phyloP scores from a whole-genome alignment of 2,797 vertebrate species.

The Eulemur albifrons region DNA sequence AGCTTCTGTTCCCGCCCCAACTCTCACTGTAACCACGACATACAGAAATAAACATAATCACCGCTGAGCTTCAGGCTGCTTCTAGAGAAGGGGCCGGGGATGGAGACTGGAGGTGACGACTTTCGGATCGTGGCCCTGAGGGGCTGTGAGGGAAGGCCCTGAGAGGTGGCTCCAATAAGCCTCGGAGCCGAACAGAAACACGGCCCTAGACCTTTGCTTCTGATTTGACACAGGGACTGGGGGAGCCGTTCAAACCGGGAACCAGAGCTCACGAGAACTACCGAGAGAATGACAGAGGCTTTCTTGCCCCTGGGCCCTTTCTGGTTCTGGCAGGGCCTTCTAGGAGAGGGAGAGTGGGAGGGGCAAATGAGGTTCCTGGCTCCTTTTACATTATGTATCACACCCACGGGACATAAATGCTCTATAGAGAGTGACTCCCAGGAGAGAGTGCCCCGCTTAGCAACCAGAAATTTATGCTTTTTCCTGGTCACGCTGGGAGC shows the following conservation, averaged over 20 bases:
- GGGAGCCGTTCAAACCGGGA: neutral
- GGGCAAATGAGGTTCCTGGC: neutral
- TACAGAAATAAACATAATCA: neutral
- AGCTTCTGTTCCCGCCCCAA: rapidly evolving
- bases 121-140: neutral
- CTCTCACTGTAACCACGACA: neutral
- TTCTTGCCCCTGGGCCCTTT: neutral
- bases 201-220: neutral
- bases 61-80: neutral
- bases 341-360: neutral
- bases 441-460: neutral
- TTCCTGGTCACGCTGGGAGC: neutral
- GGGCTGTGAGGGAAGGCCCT: neutral
- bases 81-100: neutral
- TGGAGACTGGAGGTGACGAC: neutral
- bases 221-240: neutral
- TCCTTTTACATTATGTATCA: neutral
- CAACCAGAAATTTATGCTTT: neutral
- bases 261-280: neutral
- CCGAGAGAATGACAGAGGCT: neutral
- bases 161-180: neutral
- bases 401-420: neutral
- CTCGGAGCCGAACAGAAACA: neutral
- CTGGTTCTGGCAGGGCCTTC: neutral
- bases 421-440: neutral